Percentiles rank a stretch among this genome's conserved stretches.
Evolutionary conservation across 2,113 vertebrate genomes (phyloP).

Genomic region (Solenodon paradoxus): DNA sequence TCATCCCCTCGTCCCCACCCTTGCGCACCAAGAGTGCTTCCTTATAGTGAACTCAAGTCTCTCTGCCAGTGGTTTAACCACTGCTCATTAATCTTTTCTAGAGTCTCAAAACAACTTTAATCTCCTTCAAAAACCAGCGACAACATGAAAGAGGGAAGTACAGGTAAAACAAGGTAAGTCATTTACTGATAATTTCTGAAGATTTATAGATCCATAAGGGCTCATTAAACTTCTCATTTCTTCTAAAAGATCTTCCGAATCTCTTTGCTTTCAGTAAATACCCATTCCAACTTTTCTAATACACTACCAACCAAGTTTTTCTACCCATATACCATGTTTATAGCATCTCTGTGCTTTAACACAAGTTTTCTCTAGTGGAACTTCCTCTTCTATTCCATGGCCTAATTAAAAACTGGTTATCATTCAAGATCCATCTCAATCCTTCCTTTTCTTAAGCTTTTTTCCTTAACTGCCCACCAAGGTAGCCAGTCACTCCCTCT

Average conservation of each 20-base stretch:
- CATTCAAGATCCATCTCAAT: neutral
- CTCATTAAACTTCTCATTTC: constrained; percentile 6
- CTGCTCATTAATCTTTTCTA: neutral
- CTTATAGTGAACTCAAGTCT: neutral
- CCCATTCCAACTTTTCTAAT: neutral
- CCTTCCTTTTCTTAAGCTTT: neutral
- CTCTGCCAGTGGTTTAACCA: neutral
- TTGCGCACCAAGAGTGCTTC: neutral
- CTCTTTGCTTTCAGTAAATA: neutral
- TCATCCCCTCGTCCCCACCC: neutral
- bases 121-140: neutral
- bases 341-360: neutral
- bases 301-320: neutral
- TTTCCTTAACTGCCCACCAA: neutral
- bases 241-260: neutral
- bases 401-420: neutral
- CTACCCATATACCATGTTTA: neutral
- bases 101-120: neutral
- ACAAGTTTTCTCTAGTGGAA: neutral
- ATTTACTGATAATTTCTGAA: neutral
- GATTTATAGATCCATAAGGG: neutral
- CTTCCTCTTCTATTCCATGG: neutral
- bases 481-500: neutral
- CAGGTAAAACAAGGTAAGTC: neutral
- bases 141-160: neutral